These are phyloP conservation scores for Thereuonema tuberculata DNA, from an alignment of 1,140 invertebrate genomes.

Conservation along the genomic window DNA sequence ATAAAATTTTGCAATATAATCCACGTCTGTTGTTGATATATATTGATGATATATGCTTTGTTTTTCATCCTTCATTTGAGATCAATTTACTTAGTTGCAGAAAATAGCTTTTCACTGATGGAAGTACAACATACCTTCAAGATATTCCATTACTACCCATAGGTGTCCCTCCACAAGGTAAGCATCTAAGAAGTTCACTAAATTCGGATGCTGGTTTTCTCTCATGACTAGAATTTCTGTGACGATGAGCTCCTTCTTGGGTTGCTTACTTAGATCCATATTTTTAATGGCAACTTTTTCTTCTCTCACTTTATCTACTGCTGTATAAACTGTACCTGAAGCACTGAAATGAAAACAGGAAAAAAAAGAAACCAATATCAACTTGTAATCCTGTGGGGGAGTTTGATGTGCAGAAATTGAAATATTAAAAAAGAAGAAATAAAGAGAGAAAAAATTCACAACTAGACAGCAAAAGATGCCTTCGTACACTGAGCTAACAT, in stretches of 20 bases:
- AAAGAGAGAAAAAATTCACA: too few species aligned
- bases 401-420: too few species aligned
- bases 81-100: too few species aligned
- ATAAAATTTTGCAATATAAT: too few species aligned
- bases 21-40: too few species aligned
- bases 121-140: too few species aligned
- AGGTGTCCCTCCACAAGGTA: conserved; percentile 81
- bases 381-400: neutral
- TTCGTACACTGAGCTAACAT: too few species aligned
- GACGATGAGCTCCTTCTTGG: conserved; percentile 85
- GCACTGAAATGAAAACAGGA: conserved; percentile 27
- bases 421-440: too few species aligned
- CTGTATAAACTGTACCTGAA: conserved; percentile 84
- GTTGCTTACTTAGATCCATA: conserved; percentile 85
- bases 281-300: conserved; percentile 86
- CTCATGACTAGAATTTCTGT: conserved; percentile 90
- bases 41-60: too few species aligned
- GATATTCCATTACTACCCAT: conserved; percentile 47
- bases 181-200: conserved; percentile 92
- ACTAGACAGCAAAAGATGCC: too few species aligned
- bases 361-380: neutral
- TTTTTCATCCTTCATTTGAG: too few species aligned
- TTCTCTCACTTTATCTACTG: conserved; percentile 58
- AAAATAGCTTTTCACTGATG: too few species aligned
- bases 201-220: conserved; percentile 85